Percentiles rank a stretch among this genome's conserved stretches.
Conservation (phyloP, 2,113 vertebrate genomes). For the Azemiops feae region DNA sequence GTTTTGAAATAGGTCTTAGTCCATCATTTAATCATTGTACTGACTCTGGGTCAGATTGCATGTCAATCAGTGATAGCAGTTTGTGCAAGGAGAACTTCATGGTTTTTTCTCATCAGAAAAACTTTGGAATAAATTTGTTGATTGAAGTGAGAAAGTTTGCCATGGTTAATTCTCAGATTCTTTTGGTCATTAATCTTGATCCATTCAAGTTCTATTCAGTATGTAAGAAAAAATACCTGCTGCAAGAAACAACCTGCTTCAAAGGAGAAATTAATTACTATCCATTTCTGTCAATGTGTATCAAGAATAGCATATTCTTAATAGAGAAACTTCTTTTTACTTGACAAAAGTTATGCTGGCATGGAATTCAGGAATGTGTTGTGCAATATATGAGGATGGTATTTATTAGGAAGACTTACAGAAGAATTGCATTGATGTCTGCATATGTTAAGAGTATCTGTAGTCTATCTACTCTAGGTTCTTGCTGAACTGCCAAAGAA, state of each 20-base stretch:
- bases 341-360: background rate
- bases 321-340: background rate
- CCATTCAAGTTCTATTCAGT: background rate
- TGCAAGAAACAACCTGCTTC: slow-evolving; percentile 16
- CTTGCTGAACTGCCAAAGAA: background rate
- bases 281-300: background rate
- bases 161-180: background rate
- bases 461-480: background rate
- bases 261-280: background rate
- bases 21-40: background rate
- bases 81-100: background rate
- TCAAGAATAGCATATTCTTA: background rate
- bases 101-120: background rate
- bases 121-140: background rate
- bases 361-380: background rate
- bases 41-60: background rate
- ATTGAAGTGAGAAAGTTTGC: background rate
- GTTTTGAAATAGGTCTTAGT: background rate
- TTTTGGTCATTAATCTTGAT: background rate
- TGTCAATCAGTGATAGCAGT: background rate
- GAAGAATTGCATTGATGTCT: background rate
- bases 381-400: background rate
- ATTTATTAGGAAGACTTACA: background rate
- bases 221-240: slow-evolving; percentile 31
- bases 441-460: background rate